Evolutionary conservation across 2,888 invertebrate species (phyloP).

Genomic region (Heliconius erato): DNA sequence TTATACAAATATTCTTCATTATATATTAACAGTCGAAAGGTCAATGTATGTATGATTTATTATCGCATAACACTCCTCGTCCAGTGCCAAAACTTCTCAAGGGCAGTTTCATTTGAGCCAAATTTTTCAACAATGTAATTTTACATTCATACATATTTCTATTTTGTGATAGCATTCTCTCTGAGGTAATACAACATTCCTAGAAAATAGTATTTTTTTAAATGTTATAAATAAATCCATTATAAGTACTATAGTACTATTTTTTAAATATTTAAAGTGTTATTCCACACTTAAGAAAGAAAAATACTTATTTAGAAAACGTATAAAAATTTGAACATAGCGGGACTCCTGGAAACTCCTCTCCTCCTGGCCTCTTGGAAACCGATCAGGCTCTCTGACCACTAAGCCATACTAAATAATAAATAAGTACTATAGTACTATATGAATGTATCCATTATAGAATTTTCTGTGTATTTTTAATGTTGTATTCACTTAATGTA

Average conservation of each 20-base stretch:
- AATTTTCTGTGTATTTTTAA: conserved; percentile 19
- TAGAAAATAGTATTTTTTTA: conserved; percentile 16
- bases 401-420: too few species aligned
- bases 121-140: conserved; percentile 12
- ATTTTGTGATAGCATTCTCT: conserved; percentile 25
- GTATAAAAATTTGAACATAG: too few species aligned
- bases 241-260: too few species aligned
- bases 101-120: conserved; percentile 19
- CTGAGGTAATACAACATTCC: conserved; percentile 34
- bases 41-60: conserved; percentile 4
- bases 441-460: not conserved
- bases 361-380: too few species aligned
- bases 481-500: not conserved
- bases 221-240: not conserved
- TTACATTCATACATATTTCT: conserved; percentile 10
- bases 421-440: too few species aligned
- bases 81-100: conserved; percentile 25
- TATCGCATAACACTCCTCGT: conserved; percentile 6
- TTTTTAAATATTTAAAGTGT: too few species aligned
- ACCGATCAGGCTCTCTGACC: too few species aligned
- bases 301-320: too few species aligned
- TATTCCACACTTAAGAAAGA: too few species aligned
- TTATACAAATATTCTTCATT: not conserved
- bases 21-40: not conserved
- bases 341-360: too few species aligned